These are phyloP conservation scores for Megaustenia siamemsis DNA, from an alignment of 2,888 invertebrate species.

Conservation along the genomic window DNA sequence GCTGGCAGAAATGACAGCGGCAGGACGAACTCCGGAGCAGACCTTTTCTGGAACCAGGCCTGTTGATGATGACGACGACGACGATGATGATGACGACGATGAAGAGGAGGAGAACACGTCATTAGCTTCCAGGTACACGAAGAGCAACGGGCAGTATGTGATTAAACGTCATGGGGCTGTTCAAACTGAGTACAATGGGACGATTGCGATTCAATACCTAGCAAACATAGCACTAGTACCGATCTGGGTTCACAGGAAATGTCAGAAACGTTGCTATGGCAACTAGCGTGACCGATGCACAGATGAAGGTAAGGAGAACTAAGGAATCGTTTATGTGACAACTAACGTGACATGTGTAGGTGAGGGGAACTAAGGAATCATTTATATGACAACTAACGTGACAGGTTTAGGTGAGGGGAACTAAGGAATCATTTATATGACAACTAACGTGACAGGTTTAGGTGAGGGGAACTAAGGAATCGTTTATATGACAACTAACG, in stretches of 20 bases:
- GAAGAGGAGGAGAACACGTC: constrained; percentile 62
- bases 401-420: too few relatives aligned
- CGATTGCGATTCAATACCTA: constrained; percentile 70
- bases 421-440: too few relatives aligned
- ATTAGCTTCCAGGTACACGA: constrained; percentile 63
- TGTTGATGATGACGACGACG: constrained; percentile 22
- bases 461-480: too few relatives aligned
- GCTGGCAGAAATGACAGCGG: constrained; percentile 71
- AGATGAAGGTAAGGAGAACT: constrained; percentile 39
- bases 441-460: too few relatives aligned
- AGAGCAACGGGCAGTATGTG: constrained; percentile 67
- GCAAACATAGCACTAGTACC: constrained; percentile 62
- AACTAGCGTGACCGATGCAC: constrained; percentile 47
- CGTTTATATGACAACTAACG: too few relatives aligned
- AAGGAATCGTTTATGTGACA: too few relatives aligned
- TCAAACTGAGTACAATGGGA: constrained; percentile 74
- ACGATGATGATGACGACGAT: constrained; percentile 25
- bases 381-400: too few relatives aligned
- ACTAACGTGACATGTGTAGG: too few relatives aligned
- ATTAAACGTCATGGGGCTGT: constrained; percentile 73
- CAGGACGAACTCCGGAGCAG: constrained; percentile 66
- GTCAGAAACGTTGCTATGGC: constrained; percentile 74
- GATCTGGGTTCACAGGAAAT: constrained; percentile 68
- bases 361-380: too few relatives aligned
- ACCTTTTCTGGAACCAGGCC: constrained; percentile 57